A percentile compares a stretch with the other conserved stretches of the same genome.
These are phyloP conservation scores for Crypturellus tataupa DNA, from an alignment of 2,797 vertebrate genomes.

Conservation along the genomic window DNA sequence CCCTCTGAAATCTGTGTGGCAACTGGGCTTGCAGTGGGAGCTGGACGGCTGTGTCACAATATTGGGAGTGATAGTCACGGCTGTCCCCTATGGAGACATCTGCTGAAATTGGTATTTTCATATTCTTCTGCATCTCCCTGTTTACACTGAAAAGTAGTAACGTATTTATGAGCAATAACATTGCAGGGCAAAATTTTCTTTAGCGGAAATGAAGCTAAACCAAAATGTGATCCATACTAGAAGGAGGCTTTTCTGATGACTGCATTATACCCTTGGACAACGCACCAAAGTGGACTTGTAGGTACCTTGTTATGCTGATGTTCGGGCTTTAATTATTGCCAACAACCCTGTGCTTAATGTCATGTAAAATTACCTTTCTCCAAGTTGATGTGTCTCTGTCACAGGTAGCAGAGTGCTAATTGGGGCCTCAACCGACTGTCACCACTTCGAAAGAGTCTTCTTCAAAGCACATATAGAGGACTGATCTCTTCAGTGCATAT, in stretches of 20 bases:
- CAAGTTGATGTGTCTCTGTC: not conserved
- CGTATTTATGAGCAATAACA: fast-evolving
- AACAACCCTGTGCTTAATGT: slow-evolving; percentile 20
- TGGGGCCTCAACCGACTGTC: slow-evolving; percentile 21
- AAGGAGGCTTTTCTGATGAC: not conserved
- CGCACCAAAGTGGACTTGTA: not conserved
- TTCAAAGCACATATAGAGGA: not conserved
- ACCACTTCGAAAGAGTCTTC: slow-evolving; percentile 36
- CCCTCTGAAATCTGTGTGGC: not conserved
- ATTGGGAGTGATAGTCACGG: not conserved
- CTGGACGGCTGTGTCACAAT: not conserved
- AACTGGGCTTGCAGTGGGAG: not conserved
- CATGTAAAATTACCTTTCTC: slow-evolving; percentile 16
- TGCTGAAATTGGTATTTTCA: not conserved
- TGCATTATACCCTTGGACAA: not conserved
- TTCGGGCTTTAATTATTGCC: slow-evolving; percentile 41
- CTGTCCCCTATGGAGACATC: fast-evolving
- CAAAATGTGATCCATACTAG: not conserved
- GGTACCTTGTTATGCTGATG: not conserved
- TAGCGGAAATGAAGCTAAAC: not conserved
- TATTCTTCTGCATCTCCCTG: not conserved
- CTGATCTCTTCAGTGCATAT: not conserved
- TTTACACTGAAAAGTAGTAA: not conserved
- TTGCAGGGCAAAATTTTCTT: not conserved
- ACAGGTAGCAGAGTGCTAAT: slow-evolving; percentile 37